Evolutionary conservation across 2,113 vertebrate species (phyloP).

Genomic region (Progne subis): DNA sequence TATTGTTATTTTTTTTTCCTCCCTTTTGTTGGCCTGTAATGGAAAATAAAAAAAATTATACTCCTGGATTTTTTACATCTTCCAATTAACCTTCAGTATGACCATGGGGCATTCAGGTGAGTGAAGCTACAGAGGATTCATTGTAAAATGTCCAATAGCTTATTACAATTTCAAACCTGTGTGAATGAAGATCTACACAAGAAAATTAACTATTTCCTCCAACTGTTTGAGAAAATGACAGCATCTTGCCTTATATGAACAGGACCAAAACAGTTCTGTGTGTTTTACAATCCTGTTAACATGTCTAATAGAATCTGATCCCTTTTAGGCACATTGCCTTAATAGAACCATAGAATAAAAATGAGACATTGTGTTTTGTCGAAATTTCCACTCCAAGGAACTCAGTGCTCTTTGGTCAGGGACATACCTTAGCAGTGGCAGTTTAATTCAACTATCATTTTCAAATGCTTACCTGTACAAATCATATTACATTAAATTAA

Average conservation of each 20-base stretch:
- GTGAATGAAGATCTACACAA: background rate
- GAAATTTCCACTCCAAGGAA: background rate
- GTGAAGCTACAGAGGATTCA: background rate
- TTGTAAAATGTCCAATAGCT: background rate
- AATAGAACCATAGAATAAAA: background rate
- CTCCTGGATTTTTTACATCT: background rate
- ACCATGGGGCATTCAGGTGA: background rate
- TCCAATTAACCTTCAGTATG: background rate
- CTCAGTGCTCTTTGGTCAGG: background rate
- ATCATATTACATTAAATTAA: background rate
- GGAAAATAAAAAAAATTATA: background rate
- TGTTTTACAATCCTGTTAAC: background rate
- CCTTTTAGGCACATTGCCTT: background rate
- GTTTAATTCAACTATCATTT: background rate
- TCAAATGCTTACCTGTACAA: background rate
- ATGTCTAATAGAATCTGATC: background rate
- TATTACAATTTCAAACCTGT: background rate
- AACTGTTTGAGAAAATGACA: background rate
- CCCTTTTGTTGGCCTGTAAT: background rate
- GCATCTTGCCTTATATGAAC: background rate
- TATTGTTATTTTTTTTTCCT: fast-evolving
- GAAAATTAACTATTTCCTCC: background rate
- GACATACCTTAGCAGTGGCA: background rate
- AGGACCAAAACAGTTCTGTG: background rate
- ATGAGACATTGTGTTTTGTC: background rate